phyloP scores from a whole-genome alignment of 2,888 invertebrate species.

The Nomada ruficornis region DNA sequence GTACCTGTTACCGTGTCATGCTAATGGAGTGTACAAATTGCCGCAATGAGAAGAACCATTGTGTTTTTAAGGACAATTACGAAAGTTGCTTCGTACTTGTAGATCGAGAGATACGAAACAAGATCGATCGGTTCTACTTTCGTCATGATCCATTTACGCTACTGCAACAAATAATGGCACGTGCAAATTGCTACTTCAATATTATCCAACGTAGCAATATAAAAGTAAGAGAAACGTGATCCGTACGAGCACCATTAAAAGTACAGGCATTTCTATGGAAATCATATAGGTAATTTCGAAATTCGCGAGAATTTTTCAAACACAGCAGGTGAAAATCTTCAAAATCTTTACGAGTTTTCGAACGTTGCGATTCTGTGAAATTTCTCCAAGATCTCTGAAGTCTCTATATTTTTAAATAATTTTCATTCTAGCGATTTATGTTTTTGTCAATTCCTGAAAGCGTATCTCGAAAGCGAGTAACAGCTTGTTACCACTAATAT shows the following conservation, averaged over 20 bases:
- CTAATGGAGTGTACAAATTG: too few species aligned
- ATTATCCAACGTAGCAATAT: not conserved
- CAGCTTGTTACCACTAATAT: constrained; percentile 18
- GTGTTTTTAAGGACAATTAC: constrained; percentile 9
- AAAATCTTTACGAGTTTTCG: too few species aligned
- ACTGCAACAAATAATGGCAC: constrained; percentile 14
- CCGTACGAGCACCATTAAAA: not conserved
- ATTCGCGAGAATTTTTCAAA: not conserved
- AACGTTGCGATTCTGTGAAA: too few species aligned
- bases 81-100: constrained; percentile 9
- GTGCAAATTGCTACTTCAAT: not conserved
- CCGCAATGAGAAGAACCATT: not conserved
- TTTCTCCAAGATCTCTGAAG: too few species aligned
- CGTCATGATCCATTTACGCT: constrained; percentile 15
- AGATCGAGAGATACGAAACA: constrained; percentile 20
- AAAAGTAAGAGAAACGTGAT: not conserved
- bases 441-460: not conserved
- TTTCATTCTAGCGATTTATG: not conserved
- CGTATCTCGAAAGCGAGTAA: constrained; percentile 6
- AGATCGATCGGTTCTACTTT: constrained; percentile 34
- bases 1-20: not conserved
- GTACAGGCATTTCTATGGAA: too few species aligned
- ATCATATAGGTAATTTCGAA: too few species aligned
- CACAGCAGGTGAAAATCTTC: too few species aligned
- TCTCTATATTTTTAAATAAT: too few species aligned